These are phyloP conservation scores for Chaitophorus viminalis DNA, from an alignment of 2,888 invertebrate genomes.

Conservation along the genomic window DNA sequence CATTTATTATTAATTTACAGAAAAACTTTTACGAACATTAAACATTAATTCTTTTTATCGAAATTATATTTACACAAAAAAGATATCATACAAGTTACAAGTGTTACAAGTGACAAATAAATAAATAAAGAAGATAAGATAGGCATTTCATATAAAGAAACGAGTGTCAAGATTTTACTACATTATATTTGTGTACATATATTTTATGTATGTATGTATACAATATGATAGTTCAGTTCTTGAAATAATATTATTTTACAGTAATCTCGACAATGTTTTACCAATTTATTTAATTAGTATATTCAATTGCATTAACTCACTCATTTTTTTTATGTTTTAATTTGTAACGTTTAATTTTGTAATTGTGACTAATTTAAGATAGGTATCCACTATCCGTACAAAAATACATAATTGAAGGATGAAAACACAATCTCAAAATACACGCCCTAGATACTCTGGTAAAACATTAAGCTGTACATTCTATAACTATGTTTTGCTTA, in stretches of 20 bases:
- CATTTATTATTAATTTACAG: not conserved
- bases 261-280: too few relatives aligned
- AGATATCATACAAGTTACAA: not conserved
- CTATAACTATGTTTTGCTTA: not conserved
- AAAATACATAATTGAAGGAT: slow-evolving; percentile 21
- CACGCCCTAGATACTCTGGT: slow-evolving; percentile 24
- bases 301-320: not conserved
- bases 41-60: not conserved
- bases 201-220: not conserved
- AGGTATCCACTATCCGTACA: not conserved
- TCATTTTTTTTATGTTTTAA: not conserved
- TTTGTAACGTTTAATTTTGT: not conserved
- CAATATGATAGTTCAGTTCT: not conserved
- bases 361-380: not conserved
- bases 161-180: not conserved
- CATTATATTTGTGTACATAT: not conserved
- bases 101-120: not conserved
- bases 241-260: not conserved
- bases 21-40: not conserved
- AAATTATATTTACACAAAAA: not conserved
- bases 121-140: not conserved
- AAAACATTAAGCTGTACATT: not conserved
- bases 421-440: slow-evolving; percentile 2
- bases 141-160: not conserved
- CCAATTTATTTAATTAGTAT: not conserved